Base-by-base conservation (phyloP, 2,888 invertebrate genomes). In the Drosophila vallismaia region DNA sequence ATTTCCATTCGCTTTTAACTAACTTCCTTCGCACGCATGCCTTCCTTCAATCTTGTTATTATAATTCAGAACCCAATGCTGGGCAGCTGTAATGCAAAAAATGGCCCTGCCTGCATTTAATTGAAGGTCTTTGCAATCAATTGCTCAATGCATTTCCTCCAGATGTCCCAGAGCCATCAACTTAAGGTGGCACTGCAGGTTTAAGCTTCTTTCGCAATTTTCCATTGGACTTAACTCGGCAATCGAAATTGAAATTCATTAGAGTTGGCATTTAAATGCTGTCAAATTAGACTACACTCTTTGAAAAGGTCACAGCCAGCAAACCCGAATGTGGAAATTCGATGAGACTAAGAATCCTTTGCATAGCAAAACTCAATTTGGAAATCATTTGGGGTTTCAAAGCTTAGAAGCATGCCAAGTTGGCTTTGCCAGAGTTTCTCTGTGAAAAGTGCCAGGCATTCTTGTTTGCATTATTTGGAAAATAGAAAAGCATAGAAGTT, bases 61-160 rank as follows among this genome's bases (percentile, higher is more conserved):
- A 42, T 60, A 63, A 14, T 50, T 26, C 12, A 10, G 14, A 2
- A n/a, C 6, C 58, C 42, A 26, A 40, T 64, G 59, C 45, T 48
- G 50, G 8, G 33, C 60, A 64, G 38, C 45, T 74, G 63, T 51
- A 62, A 49, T 54, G 53, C 19, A 26, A 31, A 38, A 59, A 62
- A 73, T 48, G 24, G 36, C 38, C 44, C 33, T 24, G n/a, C 28
- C n/a, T 52, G 46, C 45, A 10, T 55, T 52, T 52, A 74, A 76
- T 76, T 84, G 60, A 71, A 77, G 74, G 74, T 33, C 70, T 52
- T n/a, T 45, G 55, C 64, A 74, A 76, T 67, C 62, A 24, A 48
- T 49, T 59, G 48, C 33, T 50, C 8, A 4, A 12, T 19, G 28
- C 24, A 19, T 56, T 51, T 68, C 29, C 60, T 40, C 24, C 44